These are phyloP conservation scores for Pampusana beccarii DNA, from an alignment of 2,113 vertebrate species.

Conservation along the genomic window DNA sequence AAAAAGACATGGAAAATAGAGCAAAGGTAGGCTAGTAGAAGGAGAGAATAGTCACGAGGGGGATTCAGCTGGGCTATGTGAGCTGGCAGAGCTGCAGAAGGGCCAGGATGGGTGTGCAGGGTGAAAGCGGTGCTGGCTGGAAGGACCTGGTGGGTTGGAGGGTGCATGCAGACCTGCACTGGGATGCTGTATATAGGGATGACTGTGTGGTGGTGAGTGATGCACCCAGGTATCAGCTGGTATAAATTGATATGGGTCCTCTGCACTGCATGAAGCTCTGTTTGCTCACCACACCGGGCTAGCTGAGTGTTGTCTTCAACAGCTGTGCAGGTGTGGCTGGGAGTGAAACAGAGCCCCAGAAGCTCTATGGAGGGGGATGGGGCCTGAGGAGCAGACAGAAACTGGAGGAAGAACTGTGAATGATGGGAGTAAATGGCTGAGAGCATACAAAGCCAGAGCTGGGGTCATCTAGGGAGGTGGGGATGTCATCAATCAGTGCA, in stretches of 20 bases:
- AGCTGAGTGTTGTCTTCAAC: not conserved
- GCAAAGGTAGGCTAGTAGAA: not conserved
- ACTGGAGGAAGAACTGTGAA: not conserved
- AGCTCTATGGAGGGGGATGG: not conserved
- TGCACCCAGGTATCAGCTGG: not conserved
- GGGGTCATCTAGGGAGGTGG: not conserved
- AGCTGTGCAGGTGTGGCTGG: not conserved
- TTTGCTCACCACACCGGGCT: not conserved
- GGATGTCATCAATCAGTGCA: not conserved
- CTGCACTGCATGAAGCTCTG: not conserved
- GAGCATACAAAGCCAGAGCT: not conserved
- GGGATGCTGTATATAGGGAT: accelerated
- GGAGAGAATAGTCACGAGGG: not conserved
- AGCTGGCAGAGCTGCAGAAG: not conserved
- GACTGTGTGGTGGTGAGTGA: accelerated
- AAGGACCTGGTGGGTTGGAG: not conserved
- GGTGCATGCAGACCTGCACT: not conserved
- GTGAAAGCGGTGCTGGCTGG: not conserved
- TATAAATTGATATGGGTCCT: not conserved
- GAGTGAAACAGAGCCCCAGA: not conserved
- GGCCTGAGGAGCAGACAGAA: not conserved
- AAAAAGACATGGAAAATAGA: not conserved
- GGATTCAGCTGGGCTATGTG: not conserved
- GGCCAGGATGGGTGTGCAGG: accelerated
- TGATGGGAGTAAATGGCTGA: not conserved